A percentile compares a stretch with the other conserved stretches of the same genome.
Conservation (phyloP, 2,888 invertebrate species). For the Acrocera orbiculus region DNA sequence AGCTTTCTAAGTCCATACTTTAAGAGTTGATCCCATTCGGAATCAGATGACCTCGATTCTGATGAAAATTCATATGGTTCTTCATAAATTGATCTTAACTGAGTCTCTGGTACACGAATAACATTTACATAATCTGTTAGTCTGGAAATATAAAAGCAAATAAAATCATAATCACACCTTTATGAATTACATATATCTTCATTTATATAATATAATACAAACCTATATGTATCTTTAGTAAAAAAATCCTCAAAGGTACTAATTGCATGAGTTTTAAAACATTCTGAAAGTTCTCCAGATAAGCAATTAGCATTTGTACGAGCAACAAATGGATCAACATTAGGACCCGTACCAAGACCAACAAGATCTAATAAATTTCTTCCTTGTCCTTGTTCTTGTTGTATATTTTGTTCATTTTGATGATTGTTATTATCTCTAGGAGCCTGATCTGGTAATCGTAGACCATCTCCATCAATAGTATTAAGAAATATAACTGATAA, state of each 20-base stretch:
- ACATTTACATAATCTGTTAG: constrained; percentile 56
- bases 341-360: constrained; percentile 52
- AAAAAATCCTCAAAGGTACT: constrained; percentile 64
- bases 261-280: constrained; percentile 66
- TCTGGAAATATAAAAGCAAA: constrained; percentile 22
- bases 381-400: constrained; percentile 37
- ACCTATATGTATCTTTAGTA: constrained; percentile 40
- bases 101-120: constrained; percentile 46
- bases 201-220: too few relatives aligned
- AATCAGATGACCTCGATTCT: constrained; percentile 50
- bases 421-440: constrained; percentile 10
- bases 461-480: constrained; percentile 40
- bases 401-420: constrained; percentile 13
- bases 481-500: constrained; percentile 39
- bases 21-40: constrained; percentile 64
- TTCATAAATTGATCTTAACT: constrained; percentile 47
- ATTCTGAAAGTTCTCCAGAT: constrained; percentile 65
- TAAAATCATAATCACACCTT: not conserved
- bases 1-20: constrained; percentile 60
- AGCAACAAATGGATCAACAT: constrained; percentile 61
- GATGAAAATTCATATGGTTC: constrained; percentile 59
- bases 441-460: constrained; percentile 35
- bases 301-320: constrained; percentile 57
- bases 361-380: constrained; percentile 62
- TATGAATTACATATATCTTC: not conserved